Evolutionary conservation across 2,797 vertebrate species (phyloP).

Genomic region (Tapirus indicus): DNA sequence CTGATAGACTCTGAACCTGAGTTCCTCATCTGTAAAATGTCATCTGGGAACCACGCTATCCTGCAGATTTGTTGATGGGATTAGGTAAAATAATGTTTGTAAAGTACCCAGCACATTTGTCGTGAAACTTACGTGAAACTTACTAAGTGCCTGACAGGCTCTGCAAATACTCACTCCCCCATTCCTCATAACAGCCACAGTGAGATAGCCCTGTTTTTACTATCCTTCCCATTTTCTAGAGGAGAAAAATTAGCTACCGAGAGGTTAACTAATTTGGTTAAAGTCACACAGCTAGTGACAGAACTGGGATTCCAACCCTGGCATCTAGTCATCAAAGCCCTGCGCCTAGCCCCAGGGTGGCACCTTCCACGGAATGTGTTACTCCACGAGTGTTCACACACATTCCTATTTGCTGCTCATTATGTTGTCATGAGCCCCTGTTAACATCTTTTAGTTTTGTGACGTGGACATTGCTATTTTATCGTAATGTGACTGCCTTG

Average conservation of each 20-base stretch:
- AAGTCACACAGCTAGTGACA: neutral
- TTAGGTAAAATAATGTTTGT: neutral
- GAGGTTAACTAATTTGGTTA: neutral
- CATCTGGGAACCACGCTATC: neutral
- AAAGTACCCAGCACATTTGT: neutral
- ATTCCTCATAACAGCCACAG: neutral
- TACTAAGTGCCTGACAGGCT: neutral
- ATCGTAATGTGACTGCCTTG: neutral
- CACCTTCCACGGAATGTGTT: accelerated
- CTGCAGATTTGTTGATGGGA: neutral
- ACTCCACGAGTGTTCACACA: neutral
- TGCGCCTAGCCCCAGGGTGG: neutral
- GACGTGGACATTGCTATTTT: neutral
- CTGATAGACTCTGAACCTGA: neutral
- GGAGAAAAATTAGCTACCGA: neutral
- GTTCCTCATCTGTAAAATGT: neutral
- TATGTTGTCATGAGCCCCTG: neutral
- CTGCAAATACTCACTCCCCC: too few relatives aligned
- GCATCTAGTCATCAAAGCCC: neutral
- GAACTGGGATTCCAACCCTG: neutral
- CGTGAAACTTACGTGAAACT: neutral
- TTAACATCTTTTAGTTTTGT: neutral
- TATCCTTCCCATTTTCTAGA: neutral
- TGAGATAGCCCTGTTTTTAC: neutral
- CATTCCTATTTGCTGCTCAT: neutral